Percentiles rank a stretch among this genome's conserved stretches.
Conservation (phyloP, 2,797 vertebrate species). For the Myripristis murdjan region DNA sequence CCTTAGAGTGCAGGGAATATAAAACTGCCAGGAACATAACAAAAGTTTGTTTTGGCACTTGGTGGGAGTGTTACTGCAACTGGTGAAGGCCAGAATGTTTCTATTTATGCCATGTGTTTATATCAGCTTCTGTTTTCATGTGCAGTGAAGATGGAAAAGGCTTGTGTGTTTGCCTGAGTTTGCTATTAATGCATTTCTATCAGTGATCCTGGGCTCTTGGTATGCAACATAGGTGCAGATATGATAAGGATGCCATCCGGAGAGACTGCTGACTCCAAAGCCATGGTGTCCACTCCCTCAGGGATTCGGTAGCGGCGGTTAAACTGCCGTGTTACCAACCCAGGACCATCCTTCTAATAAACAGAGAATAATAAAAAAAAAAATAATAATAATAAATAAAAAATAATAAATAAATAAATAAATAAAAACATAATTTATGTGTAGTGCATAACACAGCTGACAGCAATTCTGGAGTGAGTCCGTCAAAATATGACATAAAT, state of each 20-base stretch:
- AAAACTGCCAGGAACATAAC: constrained; percentile 55
- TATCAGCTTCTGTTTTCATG: constrained; percentile 30
- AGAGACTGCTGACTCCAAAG: constrained; percentile 84
- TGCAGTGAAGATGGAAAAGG: constrained; percentile 21
- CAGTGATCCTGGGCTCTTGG: constrained; percentile 48
- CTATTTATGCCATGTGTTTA: constrained; percentile 34
- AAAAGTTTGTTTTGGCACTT: constrained; percentile 57
- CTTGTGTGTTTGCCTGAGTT: constrained; percentile 14
- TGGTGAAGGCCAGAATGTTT: constrained; percentile 30
- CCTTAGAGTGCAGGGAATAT: constrained; percentile 58
- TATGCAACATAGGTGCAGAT: constrained; percentile 82
- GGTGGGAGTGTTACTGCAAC: constrained; percentile 34
- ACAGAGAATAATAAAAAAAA: too few species aligned
- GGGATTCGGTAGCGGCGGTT: constrained; percentile 86
- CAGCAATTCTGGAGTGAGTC: background rate
- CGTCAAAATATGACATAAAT: background rate
- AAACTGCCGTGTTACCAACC: constrained; percentile 84
- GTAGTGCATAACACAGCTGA: background rate
- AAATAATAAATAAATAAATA: too few species aligned
- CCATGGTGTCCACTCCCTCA: constrained; percentile 82
- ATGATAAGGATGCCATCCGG: constrained; percentile 85
- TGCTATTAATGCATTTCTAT: constrained; percentile 40
- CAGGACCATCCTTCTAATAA: constrained; percentile 77
- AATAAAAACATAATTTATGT: background rate
- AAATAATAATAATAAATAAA: constrained; percentile 29